Base-by-base conservation (phyloP, 2,113 vertebrate genomes). In the Arothron firmamentum region DNA sequence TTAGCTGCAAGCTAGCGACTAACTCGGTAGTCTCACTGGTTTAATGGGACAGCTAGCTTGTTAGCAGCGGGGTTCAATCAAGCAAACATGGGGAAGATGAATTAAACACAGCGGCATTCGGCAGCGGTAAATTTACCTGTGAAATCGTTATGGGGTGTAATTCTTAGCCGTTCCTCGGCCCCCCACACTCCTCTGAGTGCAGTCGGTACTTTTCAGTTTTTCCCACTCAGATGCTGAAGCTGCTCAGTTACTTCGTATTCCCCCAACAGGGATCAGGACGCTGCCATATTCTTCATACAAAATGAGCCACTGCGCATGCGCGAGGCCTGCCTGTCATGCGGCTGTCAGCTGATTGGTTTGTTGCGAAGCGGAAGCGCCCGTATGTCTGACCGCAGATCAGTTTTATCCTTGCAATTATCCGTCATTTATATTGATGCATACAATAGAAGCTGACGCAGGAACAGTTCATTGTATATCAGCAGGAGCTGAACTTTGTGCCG, bases 341-440 rank as follows among this genome's bases (percentile, higher is more conserved):
- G 79, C 77, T 80, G 86, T 91, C 90, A 91, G 89, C 88, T 92
- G 91, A 90, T 88, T 84, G 81, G 81, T 70, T 78, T 79, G 75
- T 54, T 56, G 17, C 58, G 64, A 59, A 61, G 59, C 25, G 49
- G 47, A 56, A 23, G 46, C 8, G 17, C 8, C 17, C 8, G 21
- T 3, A 13, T 1, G 13, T 1, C 72, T 75, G 81, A 78, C 28
- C 34, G 15, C 0, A 56, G 77, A 78, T 72, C 85, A n/a, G 84
- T 43, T 38, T 13, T 56, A 11, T 38, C 34, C 34, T 6, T 0
- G 9, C 12, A 2, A 16, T 23, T 31, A 47, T 4, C 0, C 0
- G 5, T 19, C 8, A 0, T 70, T 66, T 67, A 10, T 42, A 54
- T 67, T 67, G 53, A 62, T 28, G 0, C 25, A 20, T 25, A 52